A percentile compares a stretch with the other conserved stretches of the same genome.
Conservation (phyloP, 1,140 invertebrate species). For the Acromyrmex echinatior region DNA sequence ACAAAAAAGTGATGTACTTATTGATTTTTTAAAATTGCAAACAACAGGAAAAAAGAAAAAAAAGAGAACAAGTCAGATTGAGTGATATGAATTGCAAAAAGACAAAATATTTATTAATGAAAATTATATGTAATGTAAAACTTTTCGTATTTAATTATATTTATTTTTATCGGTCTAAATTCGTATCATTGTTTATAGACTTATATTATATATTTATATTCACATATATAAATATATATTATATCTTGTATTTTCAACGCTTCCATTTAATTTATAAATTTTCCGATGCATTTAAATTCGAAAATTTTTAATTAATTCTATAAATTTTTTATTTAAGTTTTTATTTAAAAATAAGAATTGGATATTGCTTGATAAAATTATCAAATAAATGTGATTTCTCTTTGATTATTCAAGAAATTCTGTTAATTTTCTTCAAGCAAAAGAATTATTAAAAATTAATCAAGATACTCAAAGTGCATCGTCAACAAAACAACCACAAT, state of each 20-base stretch:
- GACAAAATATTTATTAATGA: too few relatives aligned
- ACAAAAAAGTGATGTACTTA: background rate
- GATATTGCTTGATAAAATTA: constrained; percentile 1
- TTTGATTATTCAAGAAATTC: background rate
- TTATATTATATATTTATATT: too few relatives aligned
- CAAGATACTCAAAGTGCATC: background rate
- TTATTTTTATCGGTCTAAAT: too few relatives aligned
- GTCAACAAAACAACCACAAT: constrained; percentile 7
- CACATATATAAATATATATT: too few relatives aligned
- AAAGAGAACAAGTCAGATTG: too few relatives aligned
- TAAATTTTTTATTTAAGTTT: background rate
- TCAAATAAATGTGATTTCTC: background rate
- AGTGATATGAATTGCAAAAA: too few relatives aligned
- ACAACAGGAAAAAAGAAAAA: too few relatives aligned
- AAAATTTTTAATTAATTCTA: background rate
- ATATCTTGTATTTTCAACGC: background rate
- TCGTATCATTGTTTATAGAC: too few relatives aligned
- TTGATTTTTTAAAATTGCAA: too few relatives aligned
- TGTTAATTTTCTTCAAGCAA: background rate
- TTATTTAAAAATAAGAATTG: background rate
- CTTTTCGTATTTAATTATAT: too few relatives aligned
- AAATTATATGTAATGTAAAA: too few relatives aligned
- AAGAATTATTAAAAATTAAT: constrained; percentile 29
- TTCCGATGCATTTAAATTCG: background rate
- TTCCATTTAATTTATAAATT: background rate